Base-by-base conservation (phyloP, 2,113 vertebrate species). In the Xiphophorus maculatus region DNA sequence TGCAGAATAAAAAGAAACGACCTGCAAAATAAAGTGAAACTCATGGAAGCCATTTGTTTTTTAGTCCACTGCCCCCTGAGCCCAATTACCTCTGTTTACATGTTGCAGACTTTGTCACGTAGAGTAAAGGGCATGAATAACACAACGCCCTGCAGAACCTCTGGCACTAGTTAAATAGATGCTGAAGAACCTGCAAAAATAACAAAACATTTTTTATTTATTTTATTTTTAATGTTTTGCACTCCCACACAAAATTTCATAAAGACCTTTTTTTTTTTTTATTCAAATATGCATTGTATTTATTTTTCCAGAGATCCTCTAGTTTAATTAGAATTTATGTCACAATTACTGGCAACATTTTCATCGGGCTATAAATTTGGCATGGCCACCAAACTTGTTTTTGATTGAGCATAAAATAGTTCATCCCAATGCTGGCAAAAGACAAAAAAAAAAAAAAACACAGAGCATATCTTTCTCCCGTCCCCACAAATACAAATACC, bases 61-160 rank as follows among this genome's bases (percentile, higher is more conserved):
- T 77, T 66, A 68, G 27, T 66, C 82, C 66, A 27, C 65, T 79
- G 64, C 81, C 90, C 84, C 90, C 29, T 86, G 90, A 88, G 91
- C 64, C 89, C 84, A 93, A 91, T 93, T 91, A 91, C 69, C 62
- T 66, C 76, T 87, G 90, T 93, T 91, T 90, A 88, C 88, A 70
- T 77, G 66, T 83, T 69, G 42, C 69, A 74, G 66, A 86, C 80
- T 77, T 65, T 62, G 82, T 88, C 83, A 70, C 79, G 63, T 71
- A 76, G 76, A 77, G 71, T 69, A 81, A 86, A 86, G 51, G 74
- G 76, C 77, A 81, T 33, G 73, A 80, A 66, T 63, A 77, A 80
- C 69, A 32, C 71, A 32, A 58, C 27, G 77, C 66, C 33, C 71
- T 42, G 79, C 77, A 68, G 66, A 85, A 79, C 63, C 33, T 4